phyloP scores from a whole-genome alignment of 2,888 invertebrate species.

The Drosophila ustulata region DNA sequence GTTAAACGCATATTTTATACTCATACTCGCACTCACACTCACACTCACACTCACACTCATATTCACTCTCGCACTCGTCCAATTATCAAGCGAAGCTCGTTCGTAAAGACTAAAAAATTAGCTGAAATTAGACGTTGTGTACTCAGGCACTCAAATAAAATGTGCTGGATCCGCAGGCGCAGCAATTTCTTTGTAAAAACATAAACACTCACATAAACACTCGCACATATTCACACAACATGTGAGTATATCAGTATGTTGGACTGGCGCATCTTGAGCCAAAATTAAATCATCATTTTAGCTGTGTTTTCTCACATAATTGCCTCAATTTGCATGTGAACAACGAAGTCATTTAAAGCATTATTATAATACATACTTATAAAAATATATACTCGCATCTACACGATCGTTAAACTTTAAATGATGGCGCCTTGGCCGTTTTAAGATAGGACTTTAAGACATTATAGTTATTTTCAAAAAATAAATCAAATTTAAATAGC shows the following conservation, averaged over 20 bases:
- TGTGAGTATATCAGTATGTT: neutral
- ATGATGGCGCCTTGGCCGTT: conserved; percentile 55
- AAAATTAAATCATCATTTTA: conserved; percentile 75
- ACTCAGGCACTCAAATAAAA: conserved; percentile 47
- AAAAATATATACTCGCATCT: neutral
- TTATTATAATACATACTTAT: conserved; percentile 25
- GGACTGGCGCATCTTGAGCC: conserved; percentile 32
- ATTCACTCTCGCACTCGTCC: conserved; percentile 25
- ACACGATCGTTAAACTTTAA: conserved; percentile 42
- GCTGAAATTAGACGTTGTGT: conserved; percentile 60
- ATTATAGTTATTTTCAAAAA: conserved; percentile 15
- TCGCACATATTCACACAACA: neutral
- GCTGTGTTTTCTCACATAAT: conserved; percentile 69
- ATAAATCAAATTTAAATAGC: neutral
- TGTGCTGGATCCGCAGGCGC: conserved; percentile 46
- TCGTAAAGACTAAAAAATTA: conserved; percentile 48
- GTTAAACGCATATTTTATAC: conserved; percentile 11
- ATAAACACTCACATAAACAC: neutral
- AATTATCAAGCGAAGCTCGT: conserved; percentile 29
- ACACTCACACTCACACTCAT: conserved; percentile 5
- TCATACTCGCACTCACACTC: conserved; percentile 10
- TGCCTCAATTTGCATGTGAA: conserved; percentile 74
- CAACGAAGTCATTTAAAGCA: conserved; percentile 50
- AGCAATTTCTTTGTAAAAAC: conserved; percentile 41
- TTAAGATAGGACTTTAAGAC: conserved; percentile 33